Evolutionary conservation across 2,113 vertebrate species (phyloP), one percentile per base, ranked within the genome.

Genomic region (Lagopus leucura): DNA sequence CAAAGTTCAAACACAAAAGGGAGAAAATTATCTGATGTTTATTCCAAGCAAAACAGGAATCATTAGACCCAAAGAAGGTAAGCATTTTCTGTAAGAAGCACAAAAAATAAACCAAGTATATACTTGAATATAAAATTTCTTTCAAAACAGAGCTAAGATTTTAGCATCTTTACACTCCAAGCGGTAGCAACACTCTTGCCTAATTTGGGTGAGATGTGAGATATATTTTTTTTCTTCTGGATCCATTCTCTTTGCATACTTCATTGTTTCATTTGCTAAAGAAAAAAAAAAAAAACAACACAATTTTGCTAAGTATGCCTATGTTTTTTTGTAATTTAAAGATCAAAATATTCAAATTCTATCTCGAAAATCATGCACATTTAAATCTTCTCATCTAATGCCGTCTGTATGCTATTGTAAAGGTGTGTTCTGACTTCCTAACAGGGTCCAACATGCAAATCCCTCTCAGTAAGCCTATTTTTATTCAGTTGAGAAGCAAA

Each of bases 371-470:
- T 66, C 80, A 6, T 57, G 36, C 42, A 57, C 7, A 42, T 88
- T 91, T 92, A 86, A 79, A 86, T 90, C 80, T 88, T 47, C 57
- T 75, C 24, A 69, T 48, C 43, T 88, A 72, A 63, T 24, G 18
- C 42, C 63, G 83, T 78, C 45, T 42, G 38, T 19, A 43, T n/a
- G 36, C 6, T 21, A 72, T 63, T 43, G 30, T 55, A 48, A 21
- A 78, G 66, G 52, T 75, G 66, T 78, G 52, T 30, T 42, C 18
- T 75, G 43, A 27, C 47, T 94, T 86, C 48, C 38, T 74, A 61
- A 86, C 18, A 57, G 60, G 43, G 70, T 72, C 24, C 54, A 86
- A 91, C 75, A 95, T 73, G 73, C 52, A 90, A 94, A 94, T 94
- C 48, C 32, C 20, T 77, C 55, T 90, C 76, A 69, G 7, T 24